Base-by-base conservation (phyloP, 1,140 invertebrate genomes). In the Papilio xuthus region DNA sequence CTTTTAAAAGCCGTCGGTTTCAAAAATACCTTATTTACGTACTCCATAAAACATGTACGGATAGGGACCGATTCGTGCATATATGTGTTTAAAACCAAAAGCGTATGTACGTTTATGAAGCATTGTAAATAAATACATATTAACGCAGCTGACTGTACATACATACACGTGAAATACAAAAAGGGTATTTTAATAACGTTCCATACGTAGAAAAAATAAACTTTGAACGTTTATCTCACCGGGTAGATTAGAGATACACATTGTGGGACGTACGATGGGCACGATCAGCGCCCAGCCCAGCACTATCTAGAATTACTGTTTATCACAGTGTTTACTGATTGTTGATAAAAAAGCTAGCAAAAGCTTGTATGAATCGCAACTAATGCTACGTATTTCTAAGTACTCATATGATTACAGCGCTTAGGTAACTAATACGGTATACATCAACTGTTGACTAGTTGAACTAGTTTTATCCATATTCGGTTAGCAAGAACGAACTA, bases 241-340 rank as follows among this genome's bases (percentile, higher is more conserved):
- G 1, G 50, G 7, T 53, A 53, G 50, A 53, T 53, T 9, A 53
- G 50, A 53, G 18, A 20, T 9, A 53, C 15, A 18, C 15, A 18
- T 53, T 53, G 50, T 9, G 18, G 50, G 50, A 53, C 50, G 44
- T 44, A 44, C 42, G 47, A 50, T 53, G 50, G 50, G 84, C 32
- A 28, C 69, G 69, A 20, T 87, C 86, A 88, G 72, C 80, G 81
- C 84, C 47, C 28, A 60, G 28, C 20, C 47, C 81, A 80, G 26
- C 79, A 80, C 77, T 80, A 82, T 75, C 50, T 63, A 78, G 81
- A 81, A 84, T 84, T 84, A 78, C 83, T 81, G 76, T 86, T 91
- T 91, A 91, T 91, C 88, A 84, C 81, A 84, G 73, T 90, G 88
- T 91, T 91, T 89, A 91, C 88, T 84, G 85, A 89, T 85, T 83